Evolutionary conservation across 2,113 vertebrate genomes (phyloP), one percentile per base, ranked within the genome.

Genomic region (Oncorhynchus keta): DNA sequence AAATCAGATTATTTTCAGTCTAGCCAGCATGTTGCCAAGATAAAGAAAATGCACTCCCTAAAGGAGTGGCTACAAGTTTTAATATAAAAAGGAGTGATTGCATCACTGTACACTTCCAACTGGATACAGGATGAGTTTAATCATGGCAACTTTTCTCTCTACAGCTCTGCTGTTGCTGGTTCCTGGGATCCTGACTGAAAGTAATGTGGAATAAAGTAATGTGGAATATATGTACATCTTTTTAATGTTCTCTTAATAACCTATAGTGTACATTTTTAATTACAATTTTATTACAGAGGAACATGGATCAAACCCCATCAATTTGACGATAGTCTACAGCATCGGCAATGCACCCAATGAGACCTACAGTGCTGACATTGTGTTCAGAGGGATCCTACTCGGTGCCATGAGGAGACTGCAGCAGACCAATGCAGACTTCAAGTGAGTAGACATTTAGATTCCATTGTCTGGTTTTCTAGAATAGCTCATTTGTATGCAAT

Each of bases 371-470:
- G 73, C 81, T 20, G 2, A 51, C 9, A 66, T 76, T 49, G 76
- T 3, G 4, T 1, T 22, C 45, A 74, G 80, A 62, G 86, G 89
- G 20, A 87, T 87, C 68, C 81, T 90, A 2, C 68, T 90, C 32
- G 87, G 88, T 0, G 89, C 72, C 5, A n/a, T 91, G 87, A 85
- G 5, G 3, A 76, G 48, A 71, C 82, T 89, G 67, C 73, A 16
- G 22, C 2, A 5, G 5, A 48, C 83, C 6, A 55, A 82, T 16
- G 0, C 2, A 26, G 24, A 59, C 32, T 90, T 89, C 11, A 85
- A 24, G 87, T 89, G 79, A 82, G 82, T 70, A n/a, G 59, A 62
- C 1, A 16, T 9, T 9, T 18, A 5, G 1, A 16, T 55, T 55
- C 51, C 16, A 16, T 55, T 55, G 39, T 7, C 6, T 22, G 12